A percentile compares a stretch with the other conserved stretches of the same genome.
These are phyloP conservation scores for Hippocampus barbouri DNA, from an alignment of 2,113 vertebrate genomes.

Conservation along the genomic window DNA sequence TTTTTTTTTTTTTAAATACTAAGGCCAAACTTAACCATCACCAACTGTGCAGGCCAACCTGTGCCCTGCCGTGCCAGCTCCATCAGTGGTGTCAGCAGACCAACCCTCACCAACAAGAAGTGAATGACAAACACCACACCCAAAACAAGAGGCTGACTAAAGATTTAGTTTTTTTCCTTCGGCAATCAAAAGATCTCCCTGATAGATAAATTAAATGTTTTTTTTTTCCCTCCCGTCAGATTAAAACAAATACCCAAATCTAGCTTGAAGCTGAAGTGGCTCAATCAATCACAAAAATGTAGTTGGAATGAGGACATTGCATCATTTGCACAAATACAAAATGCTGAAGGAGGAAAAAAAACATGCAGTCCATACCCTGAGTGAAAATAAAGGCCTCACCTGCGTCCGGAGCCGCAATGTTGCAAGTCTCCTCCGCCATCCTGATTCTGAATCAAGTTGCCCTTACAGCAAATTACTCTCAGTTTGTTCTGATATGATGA, in stretches of 20 bases:
- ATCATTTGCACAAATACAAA: neutral
- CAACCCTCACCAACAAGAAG: slow-evolving; percentile 4
- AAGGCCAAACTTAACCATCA: slow-evolving; percentile 1
- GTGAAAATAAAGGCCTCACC: slow-evolving; percentile 40
- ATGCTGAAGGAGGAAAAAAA: neutral
- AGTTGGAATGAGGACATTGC: neutral
- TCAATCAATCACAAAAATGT: neutral
- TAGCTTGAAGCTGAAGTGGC: neutral
- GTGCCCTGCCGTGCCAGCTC: slow-evolving; percentile 37
- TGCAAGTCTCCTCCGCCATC: slow-evolving; percentile 83
- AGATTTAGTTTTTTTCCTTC: neutral
- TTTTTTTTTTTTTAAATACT: neutral
- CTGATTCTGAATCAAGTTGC: slow-evolving; percentile 92
- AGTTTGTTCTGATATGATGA: slow-evolving; percentile 98
- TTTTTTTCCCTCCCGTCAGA: neutral
- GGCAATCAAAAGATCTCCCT: neutral
- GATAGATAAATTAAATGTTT: slow-evolving; percentile 1
- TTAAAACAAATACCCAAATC: neutral
- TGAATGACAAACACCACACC: neutral
- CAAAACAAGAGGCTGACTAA: neutral
- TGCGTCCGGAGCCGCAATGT: slow-evolving; percentile 69
- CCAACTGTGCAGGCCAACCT: slow-evolving; percentile 26
- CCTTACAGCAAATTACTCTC: slow-evolving; percentile 96
- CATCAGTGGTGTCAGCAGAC: slow-evolving; percentile 25
- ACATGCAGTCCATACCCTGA: neutral